Evolutionary conservation across 2,797 vertebrate genomes (phyloP).

Genomic region (Allobates femoralis): DNA sequence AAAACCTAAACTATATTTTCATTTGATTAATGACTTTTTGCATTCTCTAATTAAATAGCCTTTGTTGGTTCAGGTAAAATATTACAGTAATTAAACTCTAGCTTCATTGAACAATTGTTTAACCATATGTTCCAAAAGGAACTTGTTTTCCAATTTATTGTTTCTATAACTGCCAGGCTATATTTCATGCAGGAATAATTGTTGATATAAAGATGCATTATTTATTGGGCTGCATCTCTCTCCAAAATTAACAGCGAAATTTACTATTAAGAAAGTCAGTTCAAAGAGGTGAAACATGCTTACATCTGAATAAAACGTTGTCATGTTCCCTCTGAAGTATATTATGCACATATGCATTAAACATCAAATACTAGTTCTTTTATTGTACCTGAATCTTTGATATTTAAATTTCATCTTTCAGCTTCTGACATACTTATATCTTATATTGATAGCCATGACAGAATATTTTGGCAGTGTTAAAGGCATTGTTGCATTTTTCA

Average conservation of each 20-base stretch:
- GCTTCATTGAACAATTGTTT: neutral
- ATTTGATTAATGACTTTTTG: neutral
- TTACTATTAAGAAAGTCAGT: neutral
- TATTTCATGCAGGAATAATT: neutral
- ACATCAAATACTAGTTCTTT: slow-evolving; percentile 25
- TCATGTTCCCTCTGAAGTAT: slow-evolving; percentile 11
- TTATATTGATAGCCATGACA: neutral
- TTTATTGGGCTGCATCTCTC: slow-evolving; percentile 1
- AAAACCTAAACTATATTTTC: neutral
- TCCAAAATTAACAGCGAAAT: neutral
- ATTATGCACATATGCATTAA: slow-evolving; percentile 41
- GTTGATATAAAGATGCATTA: slow-evolving; percentile 20
- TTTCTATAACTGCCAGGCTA: neutral
- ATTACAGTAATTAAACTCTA: neutral
- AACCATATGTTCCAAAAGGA: neutral
- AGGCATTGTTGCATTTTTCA: neutral
- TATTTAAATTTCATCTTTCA: slow-evolving; percentile 29
- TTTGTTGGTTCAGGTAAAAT: neutral
- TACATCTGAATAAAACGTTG: neutral
- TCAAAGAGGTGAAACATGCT: slow-evolving; percentile 12
- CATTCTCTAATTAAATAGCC: neutral
- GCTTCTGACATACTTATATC: slow-evolving; percentile 1
- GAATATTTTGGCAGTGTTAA: neutral
- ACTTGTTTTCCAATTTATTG: neutral
- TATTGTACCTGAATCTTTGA: slow-evolving; percentile 32